phyloP scores from a whole-genome alignment of 2,888 invertebrate genomes.

The Tinea semifulvella region DNA sequence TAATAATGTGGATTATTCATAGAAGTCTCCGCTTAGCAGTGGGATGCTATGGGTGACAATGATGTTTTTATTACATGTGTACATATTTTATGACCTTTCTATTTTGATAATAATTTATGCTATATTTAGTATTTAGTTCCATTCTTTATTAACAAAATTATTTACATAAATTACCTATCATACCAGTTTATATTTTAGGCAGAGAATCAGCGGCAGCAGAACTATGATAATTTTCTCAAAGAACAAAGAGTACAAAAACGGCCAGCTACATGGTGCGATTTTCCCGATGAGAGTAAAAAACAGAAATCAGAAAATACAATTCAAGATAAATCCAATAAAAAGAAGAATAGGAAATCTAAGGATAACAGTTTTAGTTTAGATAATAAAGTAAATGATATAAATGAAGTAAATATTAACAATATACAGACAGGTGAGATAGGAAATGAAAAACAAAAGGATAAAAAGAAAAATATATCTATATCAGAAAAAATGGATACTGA shows the following conservation, averaged over 20 bases:
- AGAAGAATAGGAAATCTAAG: slow-evolving; percentile 15
- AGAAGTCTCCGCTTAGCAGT: too few relatives aligned
- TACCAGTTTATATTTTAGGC: slow-evolving; percentile 44
- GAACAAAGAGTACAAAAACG: slow-evolving; percentile 54
- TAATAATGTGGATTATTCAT: too few relatives aligned
- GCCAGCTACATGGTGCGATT: slow-evolving; percentile 64
- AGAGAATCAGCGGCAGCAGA: slow-evolving; percentile 55
- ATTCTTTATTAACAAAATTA: too few relatives aligned
- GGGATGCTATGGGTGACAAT: too few relatives aligned
- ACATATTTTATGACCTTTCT: too few relatives aligned
- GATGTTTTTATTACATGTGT: too few relatives aligned
- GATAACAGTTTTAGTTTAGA: background rate
- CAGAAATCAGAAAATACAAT: slow-evolving; percentile 20
- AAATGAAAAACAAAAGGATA: slow-evolving; percentile 18
- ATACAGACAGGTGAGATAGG: background rate
- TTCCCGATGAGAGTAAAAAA: slow-evolving; percentile 48
- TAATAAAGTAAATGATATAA: background rate
- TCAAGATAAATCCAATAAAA: slow-evolving; percentile 21
- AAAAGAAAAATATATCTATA: slow-evolving; percentile 1
- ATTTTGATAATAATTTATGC: too few relatives aligned
- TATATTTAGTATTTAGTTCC: too few relatives aligned
- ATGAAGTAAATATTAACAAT: background rate
- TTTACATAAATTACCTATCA: too few relatives aligned
- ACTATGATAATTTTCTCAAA: slow-evolving; percentile 59
- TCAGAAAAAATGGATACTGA: slow-evolving; percentile 15